A percentile compares a stretch with the other conserved stretches of the same genome.
Evolutionary conservation across 2,797 vertebrate genomes (phyloP).

Genomic region (Urophycis tenuis): DNA sequence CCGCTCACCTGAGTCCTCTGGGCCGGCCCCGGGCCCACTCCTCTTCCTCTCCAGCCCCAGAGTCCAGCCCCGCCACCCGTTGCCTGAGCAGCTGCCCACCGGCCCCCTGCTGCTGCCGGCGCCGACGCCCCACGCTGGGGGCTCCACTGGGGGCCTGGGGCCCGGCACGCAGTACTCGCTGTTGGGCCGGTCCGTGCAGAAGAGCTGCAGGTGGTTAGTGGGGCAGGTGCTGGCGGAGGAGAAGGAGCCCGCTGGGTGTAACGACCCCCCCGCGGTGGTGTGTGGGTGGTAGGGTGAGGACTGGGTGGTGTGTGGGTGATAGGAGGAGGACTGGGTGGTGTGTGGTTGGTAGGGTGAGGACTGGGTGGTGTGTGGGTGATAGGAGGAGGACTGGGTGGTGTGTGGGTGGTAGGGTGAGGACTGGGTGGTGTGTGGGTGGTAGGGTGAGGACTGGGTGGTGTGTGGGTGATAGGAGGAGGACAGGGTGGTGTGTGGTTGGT

Average conservation of each 20-base stretch:
- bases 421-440: not conserved
- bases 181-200: too few relatives aligned
- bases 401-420: not conserved
- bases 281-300: not conserved
- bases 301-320: not conserved
- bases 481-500: not conserved
- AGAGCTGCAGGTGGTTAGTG: too few relatives aligned
- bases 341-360: not conserved
- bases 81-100: conserved; percentile 7
- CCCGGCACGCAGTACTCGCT: not conserved
- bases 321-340: not conserved
- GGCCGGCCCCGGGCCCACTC: conserved; percentile 27
- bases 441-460: not conserved
- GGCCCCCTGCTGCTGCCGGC: not conserved
- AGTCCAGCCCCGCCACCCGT: conserved; percentile 42
- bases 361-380: not conserved
- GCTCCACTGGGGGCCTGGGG: conserved; percentile 17
- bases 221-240: not conserved
- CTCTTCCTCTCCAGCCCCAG: conserved; percentile 63
- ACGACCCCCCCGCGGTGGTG: not conserved
- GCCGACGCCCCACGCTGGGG: conserved; percentile 18
- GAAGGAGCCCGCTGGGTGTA: not conserved
- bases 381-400: not conserved
- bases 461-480: not conserved
- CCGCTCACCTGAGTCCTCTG: conserved; percentile 36